phyloP scores from a whole-genome alignment of 2,888 invertebrate species.

The Odontocerum albicorne region DNA sequence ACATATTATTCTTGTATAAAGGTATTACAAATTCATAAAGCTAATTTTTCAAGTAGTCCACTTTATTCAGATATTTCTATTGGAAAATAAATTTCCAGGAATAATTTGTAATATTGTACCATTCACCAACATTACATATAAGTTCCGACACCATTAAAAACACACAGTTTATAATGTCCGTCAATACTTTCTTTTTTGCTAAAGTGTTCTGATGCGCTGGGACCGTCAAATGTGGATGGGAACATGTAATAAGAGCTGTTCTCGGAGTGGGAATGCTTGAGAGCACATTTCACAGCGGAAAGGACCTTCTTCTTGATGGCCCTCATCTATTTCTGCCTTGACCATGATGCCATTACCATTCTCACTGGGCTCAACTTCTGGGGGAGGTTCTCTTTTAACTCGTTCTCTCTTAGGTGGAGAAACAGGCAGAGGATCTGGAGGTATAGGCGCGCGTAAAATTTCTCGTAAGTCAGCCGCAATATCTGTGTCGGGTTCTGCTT shows the following conservation, averaged over 20 bases:
- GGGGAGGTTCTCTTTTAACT: slow-evolving; percentile 18
- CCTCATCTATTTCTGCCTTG: slow-evolving; percentile 48
- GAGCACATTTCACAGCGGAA: slow-evolving; percentile 85
- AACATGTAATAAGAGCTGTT: slow-evolving; percentile 72
- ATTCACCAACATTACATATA: too few species aligned
- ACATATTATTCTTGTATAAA: slow-evolving; percentile 4
- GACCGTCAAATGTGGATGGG: slow-evolving; percentile 75
- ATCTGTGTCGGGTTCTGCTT: slow-evolving; percentile 47
- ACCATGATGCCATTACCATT: slow-evolving; percentile 39
- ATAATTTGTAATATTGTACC: too few species aligned
- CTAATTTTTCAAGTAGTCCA: slow-evolving; percentile 1
- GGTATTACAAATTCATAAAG: slow-evolving; percentile 7
- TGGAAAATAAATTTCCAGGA: too few species aligned
- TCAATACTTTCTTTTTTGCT: too few species aligned
- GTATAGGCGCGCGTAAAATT: slow-evolving; percentile 41
- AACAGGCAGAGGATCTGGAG: slow-evolving; percentile 34
- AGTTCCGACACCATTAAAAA: too few species aligned
- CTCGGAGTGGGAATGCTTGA: slow-evolving; percentile 71
- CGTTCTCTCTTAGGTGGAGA: slow-evolving; percentile 28
- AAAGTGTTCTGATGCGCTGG: background rate
- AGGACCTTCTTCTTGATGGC: slow-evolving; percentile 54
- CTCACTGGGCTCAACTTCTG: background rate
- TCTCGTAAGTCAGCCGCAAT: slow-evolving; percentile 51
- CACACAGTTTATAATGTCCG: too few species aligned
- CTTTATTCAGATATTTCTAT: slow-evolving; percentile 1